Base-by-base conservation (phyloP, 2,113 vertebrate genomes). In the Nicator chloris region DNA sequence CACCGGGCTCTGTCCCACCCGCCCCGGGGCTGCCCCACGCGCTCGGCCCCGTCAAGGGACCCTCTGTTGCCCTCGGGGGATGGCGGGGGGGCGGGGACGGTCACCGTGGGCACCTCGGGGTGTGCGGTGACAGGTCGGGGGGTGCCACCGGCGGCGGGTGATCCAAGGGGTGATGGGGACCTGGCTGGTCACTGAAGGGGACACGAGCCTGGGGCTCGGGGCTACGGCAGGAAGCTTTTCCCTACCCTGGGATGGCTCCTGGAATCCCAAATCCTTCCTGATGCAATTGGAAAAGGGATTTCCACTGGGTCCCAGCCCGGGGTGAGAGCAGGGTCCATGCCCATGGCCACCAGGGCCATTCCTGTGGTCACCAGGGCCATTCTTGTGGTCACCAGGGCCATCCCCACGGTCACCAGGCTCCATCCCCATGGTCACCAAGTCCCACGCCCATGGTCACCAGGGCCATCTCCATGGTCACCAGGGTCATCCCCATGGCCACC, bases 131-230 rank as follows among this genome's bases (percentile, higher is more conserved):
- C 63, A 39, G 37, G 56, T 65, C n/a, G 5, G 49, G 56, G 69
- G 83, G 69, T 78, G 91, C 21, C 60, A 19, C 9, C 3, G 2
- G 2, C 1, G 40, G 21, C 1, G 57, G 73, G 9, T 13, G 71
- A 65, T 4, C 44, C 4, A 19, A 66, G 37, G 37, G 59, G 24
- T 1, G 8, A 5, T 10, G 37, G 80, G 45, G 45, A 51, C 37
- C 4, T 10, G 35, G 35, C 0, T 57, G 82, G n/a, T 2, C 2
- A 0, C 3, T 0, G 9, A 2, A 10, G n/a, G 65, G 44, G 16
- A 42, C 17, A 2, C 3, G 1, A 20, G 16, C 13, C 11, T 1
- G 1, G 54, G 21, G 15, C 15, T 21, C 4, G 0, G 64, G 77
- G 39, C 8, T 18, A 0, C 0, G 15, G 30, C 21, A 20, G 65